phyloP scores from a whole-genome alignment of 2,888 invertebrate species.

The Oxytorus armatus region DNA sequence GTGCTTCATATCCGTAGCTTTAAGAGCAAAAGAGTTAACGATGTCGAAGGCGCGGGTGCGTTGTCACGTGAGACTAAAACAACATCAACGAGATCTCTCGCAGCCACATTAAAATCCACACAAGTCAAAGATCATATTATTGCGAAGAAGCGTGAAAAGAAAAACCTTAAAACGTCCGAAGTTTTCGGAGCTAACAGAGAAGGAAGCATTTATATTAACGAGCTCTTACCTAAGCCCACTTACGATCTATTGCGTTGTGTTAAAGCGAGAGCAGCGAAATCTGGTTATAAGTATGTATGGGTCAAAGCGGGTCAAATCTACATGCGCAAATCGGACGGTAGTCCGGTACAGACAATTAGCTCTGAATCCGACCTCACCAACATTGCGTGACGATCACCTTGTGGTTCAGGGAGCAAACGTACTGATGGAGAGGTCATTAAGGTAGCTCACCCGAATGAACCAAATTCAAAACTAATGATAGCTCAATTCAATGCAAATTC shows the following conservation, averaged over 20 bases:
- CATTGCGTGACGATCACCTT: constrained; percentile 4
- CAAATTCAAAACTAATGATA: too few relatives aligned
- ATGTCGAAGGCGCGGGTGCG: background rate
- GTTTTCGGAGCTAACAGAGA: background rate
- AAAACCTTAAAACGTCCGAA: background rate
- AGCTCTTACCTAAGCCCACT: background rate
- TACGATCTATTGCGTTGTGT: background rate
- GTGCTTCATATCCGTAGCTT: background rate
- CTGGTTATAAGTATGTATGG: too few relatives aligned
- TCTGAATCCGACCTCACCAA: background rate
- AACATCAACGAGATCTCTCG: too few relatives aligned
- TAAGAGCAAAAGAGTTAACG: background rate
- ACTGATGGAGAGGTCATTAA: too few relatives aligned
- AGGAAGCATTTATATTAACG: constrained; percentile 13
- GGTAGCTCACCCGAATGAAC: too few relatives aligned
- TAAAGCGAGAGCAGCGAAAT: too few relatives aligned
- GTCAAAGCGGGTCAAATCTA: too few relatives aligned
- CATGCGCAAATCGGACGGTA: background rate
- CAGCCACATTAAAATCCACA: background rate
- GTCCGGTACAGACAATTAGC: background rate
- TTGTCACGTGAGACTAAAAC: background rate
- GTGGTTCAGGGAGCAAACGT: too few relatives aligned
- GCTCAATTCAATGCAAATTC: background rate
- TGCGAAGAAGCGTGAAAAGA: background rate
- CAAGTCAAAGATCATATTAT: background rate